Percentiles rank a stretch among this genome's conserved stretches.
These are phyloP conservation scores for Dascyllus trimaculatus DNA, from an alignment of 2,113 vertebrate species.

Conservation along the genomic window DNA sequence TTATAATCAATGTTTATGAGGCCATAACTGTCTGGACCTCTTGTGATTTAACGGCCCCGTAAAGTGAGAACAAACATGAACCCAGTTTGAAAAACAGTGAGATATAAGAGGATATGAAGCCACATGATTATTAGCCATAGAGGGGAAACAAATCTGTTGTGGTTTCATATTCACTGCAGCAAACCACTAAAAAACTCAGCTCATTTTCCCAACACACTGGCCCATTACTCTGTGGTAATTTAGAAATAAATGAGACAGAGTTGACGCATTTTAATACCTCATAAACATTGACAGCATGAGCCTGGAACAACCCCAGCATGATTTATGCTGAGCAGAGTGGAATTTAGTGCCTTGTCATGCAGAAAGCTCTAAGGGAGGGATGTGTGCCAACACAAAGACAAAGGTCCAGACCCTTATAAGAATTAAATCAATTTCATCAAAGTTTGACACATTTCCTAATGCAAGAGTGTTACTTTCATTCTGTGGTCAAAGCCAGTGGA, in stretches of 20 bases:
- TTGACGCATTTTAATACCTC: conserved; percentile 54
- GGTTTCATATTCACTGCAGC: conserved; percentile 27
- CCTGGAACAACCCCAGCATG: conserved; percentile 34
- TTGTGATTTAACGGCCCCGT: conserved; percentile 1
- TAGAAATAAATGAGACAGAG: conserved; percentile 63
- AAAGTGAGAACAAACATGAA: conserved; percentile 13
- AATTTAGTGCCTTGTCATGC: conserved; percentile 62
- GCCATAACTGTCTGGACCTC: conserved; percentile 30
- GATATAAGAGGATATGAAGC: conserved; percentile 15
- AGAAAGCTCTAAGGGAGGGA: conserved; percentile 41
- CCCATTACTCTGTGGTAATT: conserved; percentile 58
- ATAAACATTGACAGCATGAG: conserved; percentile 57
- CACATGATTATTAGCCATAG: conserved; percentile 26
- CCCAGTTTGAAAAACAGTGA: conserved; percentile 4
- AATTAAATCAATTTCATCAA: conserved; percentile 45
- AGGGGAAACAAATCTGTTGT: conserved; percentile 4
- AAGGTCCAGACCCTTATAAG: conserved; percentile 37
- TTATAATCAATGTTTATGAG: conserved; percentile 32
- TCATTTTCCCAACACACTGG: conserved; percentile 35
- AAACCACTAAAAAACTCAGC: conserved; percentile 30
- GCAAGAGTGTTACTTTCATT: conserved; percentile 34
- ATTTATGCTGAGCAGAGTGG: conserved; percentile 65
- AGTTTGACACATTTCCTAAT: not conserved
- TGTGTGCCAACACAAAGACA: conserved; percentile 17
- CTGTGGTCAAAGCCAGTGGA: conserved; percentile 13